These are phyloP conservation scores for Denticeps clupeoides DNA, from an alignment of 2,797 vertebrate species.

Conservation along the genomic window DNA sequence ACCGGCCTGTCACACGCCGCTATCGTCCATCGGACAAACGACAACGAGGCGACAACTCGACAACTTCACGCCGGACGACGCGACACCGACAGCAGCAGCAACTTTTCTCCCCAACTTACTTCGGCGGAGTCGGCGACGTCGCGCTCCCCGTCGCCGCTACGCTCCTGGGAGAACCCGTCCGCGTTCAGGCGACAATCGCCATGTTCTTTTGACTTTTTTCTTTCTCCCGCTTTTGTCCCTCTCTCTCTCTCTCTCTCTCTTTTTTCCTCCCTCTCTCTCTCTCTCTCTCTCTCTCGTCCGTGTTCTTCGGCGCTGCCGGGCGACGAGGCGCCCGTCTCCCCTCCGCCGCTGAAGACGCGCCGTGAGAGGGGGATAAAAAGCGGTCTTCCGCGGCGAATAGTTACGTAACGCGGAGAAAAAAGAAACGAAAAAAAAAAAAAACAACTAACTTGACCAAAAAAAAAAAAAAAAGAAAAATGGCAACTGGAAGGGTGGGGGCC, in stretches of 20 bases:
- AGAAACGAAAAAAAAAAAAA: slow-evolving; percentile 9
- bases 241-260: too few relatives aligned
- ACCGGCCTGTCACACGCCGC: too few relatives aligned
- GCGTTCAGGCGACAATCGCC: too few relatives aligned
- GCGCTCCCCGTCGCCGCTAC: slow-evolving; percentile 17
- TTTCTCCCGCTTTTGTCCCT: slow-evolving; percentile 13
- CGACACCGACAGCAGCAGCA: neutral
- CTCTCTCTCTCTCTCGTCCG: neutral
- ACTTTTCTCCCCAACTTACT: slow-evolving; percentile 9
- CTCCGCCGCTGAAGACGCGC: neutral
- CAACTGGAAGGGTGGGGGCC: slow-evolving; percentile 2
- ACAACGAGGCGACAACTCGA: too few relatives aligned
- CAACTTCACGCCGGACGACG: too few relatives aligned
- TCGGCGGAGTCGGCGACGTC: slow-evolving; percentile 17
- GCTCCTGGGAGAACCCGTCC: neutral
- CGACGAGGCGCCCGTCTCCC: neutral
- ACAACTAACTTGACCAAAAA: slow-evolving; percentile 10
- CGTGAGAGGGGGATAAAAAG: slow-evolving; percentile 7
- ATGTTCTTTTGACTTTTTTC: slow-evolving; percentile 38
- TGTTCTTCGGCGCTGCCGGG: slow-evolving; percentile 23
- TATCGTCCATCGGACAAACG: too few relatives aligned
- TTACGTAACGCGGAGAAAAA: slow-evolving; percentile 15
- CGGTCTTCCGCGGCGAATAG: neutral
- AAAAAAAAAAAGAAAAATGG: slow-evolving; percentile 12
- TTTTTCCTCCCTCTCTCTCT: neutral